Evolutionary conservation across 2,113 vertebrate species (phyloP), one percentile per base, ranked within the genome.

Genomic region (Nestor notabilis): DNA sequence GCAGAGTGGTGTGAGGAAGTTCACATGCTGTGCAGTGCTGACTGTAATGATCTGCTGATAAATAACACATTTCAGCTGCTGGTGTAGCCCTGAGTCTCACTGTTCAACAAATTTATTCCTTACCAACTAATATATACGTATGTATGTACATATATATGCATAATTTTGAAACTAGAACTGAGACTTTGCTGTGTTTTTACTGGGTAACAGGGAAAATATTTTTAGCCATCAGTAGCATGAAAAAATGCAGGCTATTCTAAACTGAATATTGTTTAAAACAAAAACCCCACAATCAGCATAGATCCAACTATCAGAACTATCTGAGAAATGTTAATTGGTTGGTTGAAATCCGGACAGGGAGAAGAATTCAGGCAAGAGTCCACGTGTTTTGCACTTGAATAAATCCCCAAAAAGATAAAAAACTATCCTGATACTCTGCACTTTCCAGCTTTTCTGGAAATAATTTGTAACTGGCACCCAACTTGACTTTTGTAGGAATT

Each of bases 401-500:
- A 95, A 93, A 94, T 89, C 95, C 52, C 47, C 81, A 83, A 92
- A 93, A 91, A 75, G 46, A 55, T 44, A 83, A 89, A 93, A 95
- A 95, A 41, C 11, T 85, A 85, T 81, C 50, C 76, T 71, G 72
- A 41, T 17, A 78, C 41, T 81, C 69, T 68, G 39, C 41, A 58
- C 35, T 97, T 95, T 81, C 89, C 92, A 95, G 53, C 43, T 71
- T 31, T 95, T 97, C 96, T 97, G 95, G 96, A 96, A 98, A 85
- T 86, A 21, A 72, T 97, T 97, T 96, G 72, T 71, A 84, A 69
- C 55, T 96, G 93, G 92, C 94, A 87, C 69, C 55, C 55, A 75
- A 60, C 66, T 39, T 93, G 69, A 83, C 66, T 96, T 87, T 74
- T 93, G 60, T 79, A 96, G 84, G 95, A 96, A 95, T 96, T 96